Conservation (phyloP, 2,888 invertebrate species). For the Adelognathus sp. region DNA sequence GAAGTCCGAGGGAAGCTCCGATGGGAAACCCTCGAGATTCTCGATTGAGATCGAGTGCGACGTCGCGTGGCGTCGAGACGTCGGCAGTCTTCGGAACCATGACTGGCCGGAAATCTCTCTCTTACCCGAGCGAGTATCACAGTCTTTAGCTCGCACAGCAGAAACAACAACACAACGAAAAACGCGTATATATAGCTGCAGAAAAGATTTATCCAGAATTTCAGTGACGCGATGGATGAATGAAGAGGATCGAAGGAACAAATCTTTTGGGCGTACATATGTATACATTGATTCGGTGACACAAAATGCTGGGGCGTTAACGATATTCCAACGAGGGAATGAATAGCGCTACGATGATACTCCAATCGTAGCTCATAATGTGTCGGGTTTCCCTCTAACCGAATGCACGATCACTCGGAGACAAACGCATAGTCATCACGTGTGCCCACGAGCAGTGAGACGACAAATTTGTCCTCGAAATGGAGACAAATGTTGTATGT, state of each 20-base stretch:
- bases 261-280: constrained; percentile 20
- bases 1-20: constrained; percentile 12
- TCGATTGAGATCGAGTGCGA: constrained; percentile 55
- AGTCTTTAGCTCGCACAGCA: background rate
- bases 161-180: too few species aligned
- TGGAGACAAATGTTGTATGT: background rate
- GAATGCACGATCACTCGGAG: too few species aligned
- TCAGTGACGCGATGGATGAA: background rate
- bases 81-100: constrained; percentile 25
- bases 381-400: too few species aligned
- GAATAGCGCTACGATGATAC: background rate
- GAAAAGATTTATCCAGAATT: background rate
- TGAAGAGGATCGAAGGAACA: background rate
- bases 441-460: background rate
- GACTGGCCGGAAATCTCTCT: constrained; percentile 18
- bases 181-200: background rate
- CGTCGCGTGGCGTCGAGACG: constrained; percentile 42
- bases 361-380: background rate
- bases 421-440: background rate
- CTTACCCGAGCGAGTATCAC: background rate
- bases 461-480: background rate
- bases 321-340: background rate
- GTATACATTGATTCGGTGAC: background rate
- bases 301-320: background rate
- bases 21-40: constrained; percentile 51